Evolutionary conservation across 1,140 invertebrate species (phyloP).

Genomic region (Panagrolaimus sp.): DNA sequence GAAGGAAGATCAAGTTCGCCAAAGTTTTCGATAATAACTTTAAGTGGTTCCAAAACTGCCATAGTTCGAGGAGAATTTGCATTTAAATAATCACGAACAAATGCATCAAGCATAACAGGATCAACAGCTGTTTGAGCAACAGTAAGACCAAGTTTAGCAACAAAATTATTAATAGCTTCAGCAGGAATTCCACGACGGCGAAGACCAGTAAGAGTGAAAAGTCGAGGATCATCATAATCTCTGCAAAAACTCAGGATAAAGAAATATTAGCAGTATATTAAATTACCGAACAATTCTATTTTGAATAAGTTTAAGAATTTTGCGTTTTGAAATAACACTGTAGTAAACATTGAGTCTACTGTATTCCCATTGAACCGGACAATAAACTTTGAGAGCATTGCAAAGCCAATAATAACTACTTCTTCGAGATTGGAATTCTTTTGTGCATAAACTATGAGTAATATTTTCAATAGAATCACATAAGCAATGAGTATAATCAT

Average conservation of each 20-base stretch:
- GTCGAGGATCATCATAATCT: slow-evolving; percentile 94
- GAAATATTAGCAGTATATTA: no score
- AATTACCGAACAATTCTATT: slow-evolving; percentile 73
- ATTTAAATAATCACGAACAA: slow-evolving; percentile 83
- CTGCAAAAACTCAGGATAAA: slow-evolving; percentile 58
- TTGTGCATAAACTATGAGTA: slow-evolving; percentile 95
- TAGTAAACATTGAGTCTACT: slow-evolving; percentile 90
- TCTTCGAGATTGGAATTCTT: slow-evolving; percentile 91
- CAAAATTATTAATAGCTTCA: slow-evolving; percentile 90
- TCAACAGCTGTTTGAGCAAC: slow-evolving; percentile 85
- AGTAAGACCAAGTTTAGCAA: slow-evolving; percentile 83
- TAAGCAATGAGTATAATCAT: slow-evolving; percentile 97
- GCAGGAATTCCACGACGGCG: slow-evolving; percentile 83
- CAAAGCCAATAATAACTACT: slow-evolving; percentile 99
- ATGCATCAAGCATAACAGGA: slow-evolving; percentile 81
- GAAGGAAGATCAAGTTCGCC: slow-evolving; percentile 35
- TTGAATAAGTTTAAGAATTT: slow-evolving; percentile 87
- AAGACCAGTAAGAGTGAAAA: slow-evolving; percentile 89
- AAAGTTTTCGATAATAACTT: slow-evolving; percentile 76
- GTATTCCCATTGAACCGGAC: slow-evolving; percentile 99
- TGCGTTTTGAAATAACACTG: slow-evolving; percentile 93
- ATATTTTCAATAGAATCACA: slow-evolving; percentile 98
- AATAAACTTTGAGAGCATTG: slow-evolving; percentile 89
- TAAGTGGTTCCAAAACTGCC: slow-evolving; percentile 86
- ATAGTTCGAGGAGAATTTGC: slow-evolving; percentile 78